These are phyloP conservation scores for Linyphia triangularis DNA, from an alignment of 2,888 invertebrate species.

Conservation along the genomic window DNA sequence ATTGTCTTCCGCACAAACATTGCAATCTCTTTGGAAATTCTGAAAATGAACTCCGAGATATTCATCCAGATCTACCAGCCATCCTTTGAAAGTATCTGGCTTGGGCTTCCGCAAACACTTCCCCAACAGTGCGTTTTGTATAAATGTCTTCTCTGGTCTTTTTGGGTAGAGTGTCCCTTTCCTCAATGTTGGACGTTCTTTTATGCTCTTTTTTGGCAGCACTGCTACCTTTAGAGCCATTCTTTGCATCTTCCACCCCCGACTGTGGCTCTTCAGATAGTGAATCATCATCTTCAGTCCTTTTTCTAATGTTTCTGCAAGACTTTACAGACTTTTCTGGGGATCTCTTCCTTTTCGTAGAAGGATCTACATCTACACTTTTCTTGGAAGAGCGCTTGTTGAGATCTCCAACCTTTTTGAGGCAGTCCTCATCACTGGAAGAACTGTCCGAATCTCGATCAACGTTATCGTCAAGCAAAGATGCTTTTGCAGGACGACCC, in stretches of 20 bases:
- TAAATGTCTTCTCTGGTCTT: constrained; percentile 27
- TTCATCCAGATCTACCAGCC: constrained; percentile 47
- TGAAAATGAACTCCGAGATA: background rate
- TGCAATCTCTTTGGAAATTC: too few relatives aligned
- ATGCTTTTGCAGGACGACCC: too few relatives aligned
- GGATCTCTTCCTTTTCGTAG: background rate
- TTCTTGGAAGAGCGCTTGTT: background rate
- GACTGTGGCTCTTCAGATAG: background rate
- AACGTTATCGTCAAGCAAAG: background rate
- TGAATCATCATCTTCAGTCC: background rate
- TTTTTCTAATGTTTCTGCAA: background rate
- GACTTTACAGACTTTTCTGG: background rate
- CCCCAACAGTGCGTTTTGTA: constrained; percentile 86
- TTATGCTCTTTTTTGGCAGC: background rate
- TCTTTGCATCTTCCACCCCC: background rate
- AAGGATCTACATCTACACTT: background rate
- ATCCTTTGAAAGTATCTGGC: constrained; percentile 79
- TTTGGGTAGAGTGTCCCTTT: too few relatives aligned
- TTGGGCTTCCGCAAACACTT: constrained; percentile 87
- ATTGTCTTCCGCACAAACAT: too few relatives aligned
- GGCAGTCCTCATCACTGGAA: background rate
- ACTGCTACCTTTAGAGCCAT: background rate
- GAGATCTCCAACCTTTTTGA: background rate
- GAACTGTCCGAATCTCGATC: background rate
- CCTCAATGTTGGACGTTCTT: background rate